A percentile compares a stretch with the other conserved stretches of the same genome.
Conservation (phyloP, 2,797 vertebrate genomes). For the Lophius americanus region DNA sequence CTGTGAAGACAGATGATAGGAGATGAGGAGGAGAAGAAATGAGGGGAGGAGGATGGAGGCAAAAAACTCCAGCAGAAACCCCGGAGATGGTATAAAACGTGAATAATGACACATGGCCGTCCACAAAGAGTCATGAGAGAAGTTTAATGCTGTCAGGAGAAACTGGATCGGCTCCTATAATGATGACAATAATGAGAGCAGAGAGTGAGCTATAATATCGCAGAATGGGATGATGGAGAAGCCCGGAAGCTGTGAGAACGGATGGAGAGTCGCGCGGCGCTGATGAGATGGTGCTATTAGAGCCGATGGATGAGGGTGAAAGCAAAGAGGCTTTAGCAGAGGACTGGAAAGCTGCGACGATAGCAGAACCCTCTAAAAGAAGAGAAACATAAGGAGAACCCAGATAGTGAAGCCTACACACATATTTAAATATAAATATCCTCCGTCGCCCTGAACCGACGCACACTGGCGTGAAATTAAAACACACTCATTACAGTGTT, state of each 20-base stretch:
- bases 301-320: constrained; percentile 49
- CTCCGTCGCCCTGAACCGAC: constrained; percentile 57
- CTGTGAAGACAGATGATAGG: constrained; percentile 56
- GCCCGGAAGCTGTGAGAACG: constrained; percentile 57
- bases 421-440: constrained; percentile 56
- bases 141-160: constrained; percentile 68
- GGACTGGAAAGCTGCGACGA: constrained; percentile 30
- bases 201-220: constrained; percentile 53
- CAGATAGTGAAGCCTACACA: constrained; percentile 38
- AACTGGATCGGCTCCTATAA: constrained; percentile 53
- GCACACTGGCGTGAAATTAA: constrained; percentile 55
- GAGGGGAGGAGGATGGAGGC: constrained; percentile 12
- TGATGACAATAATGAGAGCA: constrained; percentile 59
- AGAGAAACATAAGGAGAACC: constrained; percentile 30
- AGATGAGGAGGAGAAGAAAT: constrained; percentile 14
- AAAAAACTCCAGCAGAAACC: constrained; percentile 15
- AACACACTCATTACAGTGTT: constrained; percentile 52
- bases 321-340: constrained; percentile 32
- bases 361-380: constrained; percentile 31
- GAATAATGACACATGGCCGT: constrained; percentile 50
- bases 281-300: constrained; percentile 64
- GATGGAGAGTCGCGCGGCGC: constrained; percentile 56
- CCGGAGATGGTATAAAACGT: constrained; percentile 20
- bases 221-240: constrained; percentile 61
- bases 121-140: constrained; percentile 68